Percentiles rank a stretch among this genome's conserved stretches.
Evolutionary conservation across 2,797 vertebrate genomes (phyloP).

Genomic region (Hipposideros larvatus): DNA sequence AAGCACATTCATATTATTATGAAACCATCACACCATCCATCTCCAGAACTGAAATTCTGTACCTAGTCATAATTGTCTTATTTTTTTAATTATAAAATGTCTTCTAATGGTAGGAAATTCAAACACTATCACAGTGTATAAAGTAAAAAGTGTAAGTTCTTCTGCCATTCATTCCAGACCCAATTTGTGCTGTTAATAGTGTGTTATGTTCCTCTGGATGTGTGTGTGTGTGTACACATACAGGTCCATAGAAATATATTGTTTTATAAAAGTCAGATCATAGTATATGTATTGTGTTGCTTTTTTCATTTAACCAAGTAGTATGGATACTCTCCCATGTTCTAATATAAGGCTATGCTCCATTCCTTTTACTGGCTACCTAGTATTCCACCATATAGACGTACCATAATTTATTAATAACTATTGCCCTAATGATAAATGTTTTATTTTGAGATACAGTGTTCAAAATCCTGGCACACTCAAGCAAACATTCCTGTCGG

Average conservation of each 20-base stretch:
- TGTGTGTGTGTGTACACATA: background rate
- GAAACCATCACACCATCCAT: background rate
- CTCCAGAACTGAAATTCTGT: background rate
- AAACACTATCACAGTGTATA: background rate
- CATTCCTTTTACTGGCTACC: background rate
- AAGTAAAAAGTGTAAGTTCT: background rate
- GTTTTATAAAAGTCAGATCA: background rate
- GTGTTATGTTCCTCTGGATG: background rate
- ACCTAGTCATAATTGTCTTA: background rate
- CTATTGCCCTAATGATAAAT: background rate
- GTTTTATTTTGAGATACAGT: conserved; percentile 3
- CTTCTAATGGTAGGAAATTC: background rate
- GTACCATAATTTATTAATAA: background rate
- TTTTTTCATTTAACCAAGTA: background rate
- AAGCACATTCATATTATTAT: background rate
- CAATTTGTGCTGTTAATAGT: background rate
- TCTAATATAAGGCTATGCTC: background rate
- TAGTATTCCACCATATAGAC: background rate
- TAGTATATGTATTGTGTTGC: background rate
- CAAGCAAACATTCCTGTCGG: background rate
- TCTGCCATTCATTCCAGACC: background rate
- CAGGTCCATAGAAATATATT: background rate
- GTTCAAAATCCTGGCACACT: background rate
- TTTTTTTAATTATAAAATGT: background rate
- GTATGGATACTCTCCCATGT: background rate